Evolutionary conservation across 1,140 invertebrate species (phyloP).

Genomic region (Metaphire vulgaris): DNA sequence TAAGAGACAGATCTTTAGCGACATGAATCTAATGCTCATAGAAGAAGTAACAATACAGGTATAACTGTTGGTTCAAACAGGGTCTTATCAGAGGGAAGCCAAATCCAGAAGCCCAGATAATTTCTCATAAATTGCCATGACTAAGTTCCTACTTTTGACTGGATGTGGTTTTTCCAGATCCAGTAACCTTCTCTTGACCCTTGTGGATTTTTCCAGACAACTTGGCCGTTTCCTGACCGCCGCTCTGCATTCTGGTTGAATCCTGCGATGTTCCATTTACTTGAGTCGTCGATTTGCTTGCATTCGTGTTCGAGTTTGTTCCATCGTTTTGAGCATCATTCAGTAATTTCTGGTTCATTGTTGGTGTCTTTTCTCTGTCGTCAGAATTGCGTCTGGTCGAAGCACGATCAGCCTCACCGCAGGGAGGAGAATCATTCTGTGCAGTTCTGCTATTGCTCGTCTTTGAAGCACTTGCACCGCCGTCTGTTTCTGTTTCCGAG

Average conservation of each 20-base stretch:
- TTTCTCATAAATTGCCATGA: no score
- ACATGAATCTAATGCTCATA: no score
- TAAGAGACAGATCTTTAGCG: no score
- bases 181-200: no score
- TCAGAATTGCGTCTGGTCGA: neutral
- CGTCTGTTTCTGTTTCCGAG: neutral
- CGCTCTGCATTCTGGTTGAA: neutral
- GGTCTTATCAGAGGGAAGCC: no score
- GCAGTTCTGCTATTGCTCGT: neutral
- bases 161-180: no score
- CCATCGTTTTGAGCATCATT: neutral
- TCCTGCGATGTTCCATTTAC: neutral
- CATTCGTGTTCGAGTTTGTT: neutral
- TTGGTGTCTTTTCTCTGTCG: neutral
- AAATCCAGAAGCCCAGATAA: no score
- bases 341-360: neutral
- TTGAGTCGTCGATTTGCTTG: neutral
- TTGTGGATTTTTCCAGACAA: no score
- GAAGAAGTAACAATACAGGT: no score
- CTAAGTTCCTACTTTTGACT: no score
- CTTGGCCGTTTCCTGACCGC: no score
- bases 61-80: no score
- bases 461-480: neutral
- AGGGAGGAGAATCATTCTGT: neutral
- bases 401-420: neutral